Evolutionary conservation across 2,113 vertebrate genomes (phyloP), one percentile per base, ranked within the genome.

Genomic region (Psilopogon haemacephalus): DNA sequence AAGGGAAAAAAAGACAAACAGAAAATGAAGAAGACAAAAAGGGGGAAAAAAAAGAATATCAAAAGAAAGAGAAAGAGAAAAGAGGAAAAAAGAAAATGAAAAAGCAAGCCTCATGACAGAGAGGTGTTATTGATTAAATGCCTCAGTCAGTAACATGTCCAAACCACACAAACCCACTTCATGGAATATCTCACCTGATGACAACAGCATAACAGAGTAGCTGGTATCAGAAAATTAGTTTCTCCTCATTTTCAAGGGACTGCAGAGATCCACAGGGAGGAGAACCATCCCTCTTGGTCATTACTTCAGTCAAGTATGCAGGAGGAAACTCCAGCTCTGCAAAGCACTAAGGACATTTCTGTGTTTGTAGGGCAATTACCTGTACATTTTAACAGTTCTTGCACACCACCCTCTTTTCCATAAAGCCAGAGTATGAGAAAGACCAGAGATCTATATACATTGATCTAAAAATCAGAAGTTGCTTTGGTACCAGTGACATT

Each of bases 101-200:
- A 20, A 6, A 3, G 7, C 20, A 89, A 78, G 35, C 6, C 27
- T 72, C 38, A 56, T 32, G 33, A 77, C 48, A 35, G 60, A 1
- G 58, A 94, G 92, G 94, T 95, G 88, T 91, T 96, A 93, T 93
- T 96, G 96, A 97, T 95, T 96, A 93, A 97, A 95, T 81, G 84
- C 95, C 94, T 97, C 86, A 81, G 89, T 93, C 76, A 59, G 79
- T 92, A 37, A 76, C 77, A 59, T 15, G 37, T 90, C 70, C 73
- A 33, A 90, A 96, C 86, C 77, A 83, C 84, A 94, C 50, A 80
- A 82, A 71, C 8, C 18, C 75, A 37, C 72, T 85, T 88, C 93
- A 91, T 18, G 60, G 86, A 88, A 95, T 81, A 94, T 91, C 84
- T 89, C 5, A 4, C 42, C 78, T 77, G 74, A 88, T 17, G 12